phyloP scores from a whole-genome alignment of 2,113 vertebrate species.

The Cynopterus brachyotis region DNA sequence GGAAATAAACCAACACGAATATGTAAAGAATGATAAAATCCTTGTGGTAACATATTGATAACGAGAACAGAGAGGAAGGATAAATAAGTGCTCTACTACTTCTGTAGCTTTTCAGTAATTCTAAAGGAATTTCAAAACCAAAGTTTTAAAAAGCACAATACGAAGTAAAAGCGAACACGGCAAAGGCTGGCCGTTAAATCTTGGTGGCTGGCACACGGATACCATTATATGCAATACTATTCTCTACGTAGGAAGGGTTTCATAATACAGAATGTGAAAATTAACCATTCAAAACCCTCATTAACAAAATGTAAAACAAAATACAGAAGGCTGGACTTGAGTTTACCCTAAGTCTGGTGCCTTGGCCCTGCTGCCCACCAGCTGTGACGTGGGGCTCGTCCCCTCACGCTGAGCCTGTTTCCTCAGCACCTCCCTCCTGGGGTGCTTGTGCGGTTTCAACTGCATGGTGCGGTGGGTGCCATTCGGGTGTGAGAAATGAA shows the following conservation, averaged over 20 bases:
- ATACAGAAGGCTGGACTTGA: neutral
- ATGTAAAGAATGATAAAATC: neutral
- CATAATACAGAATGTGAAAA: neutral
- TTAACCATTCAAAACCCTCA: neutral
- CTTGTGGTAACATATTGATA: neutral
- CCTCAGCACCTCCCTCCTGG: neutral
- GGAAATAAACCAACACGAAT: neutral
- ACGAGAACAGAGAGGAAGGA: neutral
- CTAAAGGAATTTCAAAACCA: neutral
- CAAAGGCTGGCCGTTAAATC: neutral
- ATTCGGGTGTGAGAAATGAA: neutral
- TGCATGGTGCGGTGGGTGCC: rapidly evolving
- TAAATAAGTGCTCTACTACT: neutral
- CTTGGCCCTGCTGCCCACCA: neutral
- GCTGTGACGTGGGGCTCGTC: neutral
- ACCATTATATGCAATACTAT: neutral
- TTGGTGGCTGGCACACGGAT: neutral
- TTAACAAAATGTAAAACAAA: neutral
- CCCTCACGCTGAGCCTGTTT: neutral
- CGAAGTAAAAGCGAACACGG: neutral
- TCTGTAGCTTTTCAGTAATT: neutral
- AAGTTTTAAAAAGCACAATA: neutral
- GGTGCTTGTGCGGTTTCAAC: neutral
- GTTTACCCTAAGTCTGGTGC: neutral
- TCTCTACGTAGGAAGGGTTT: neutral